These are phyloP conservation scores for Hypercompe scribonia DNA, from an alignment of 2,888 invertebrate genomes.

Conservation along the genomic window DNA sequence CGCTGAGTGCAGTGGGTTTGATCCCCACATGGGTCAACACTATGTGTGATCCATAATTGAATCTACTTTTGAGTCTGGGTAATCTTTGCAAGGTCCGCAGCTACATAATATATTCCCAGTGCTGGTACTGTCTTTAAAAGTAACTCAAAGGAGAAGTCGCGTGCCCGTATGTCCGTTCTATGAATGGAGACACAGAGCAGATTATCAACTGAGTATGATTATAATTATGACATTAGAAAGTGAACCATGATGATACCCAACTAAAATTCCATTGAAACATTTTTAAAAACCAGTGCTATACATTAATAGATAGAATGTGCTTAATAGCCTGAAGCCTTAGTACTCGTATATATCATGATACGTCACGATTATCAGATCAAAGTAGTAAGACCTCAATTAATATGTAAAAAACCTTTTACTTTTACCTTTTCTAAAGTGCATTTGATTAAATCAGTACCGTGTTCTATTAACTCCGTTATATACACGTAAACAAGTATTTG, in stretches of 20 bases:
- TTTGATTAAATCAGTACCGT: not conserved
- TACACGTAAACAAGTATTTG: not conserved
- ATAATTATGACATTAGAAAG: not conserved
- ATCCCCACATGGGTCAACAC: too few relatives aligned
- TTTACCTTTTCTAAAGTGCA: not conserved
- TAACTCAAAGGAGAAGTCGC: too few relatives aligned
- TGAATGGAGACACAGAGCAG: too few relatives aligned
- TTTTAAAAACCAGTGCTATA: not conserved
- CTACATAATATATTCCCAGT: too few relatives aligned
- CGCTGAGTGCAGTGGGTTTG: too few relatives aligned
- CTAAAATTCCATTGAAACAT: not conserved
- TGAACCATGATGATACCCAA: not conserved
- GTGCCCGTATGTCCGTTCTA: too few relatives aligned
- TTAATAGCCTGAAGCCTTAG: not conserved
- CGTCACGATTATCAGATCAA: not conserved
- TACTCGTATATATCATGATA: too few relatives aligned
- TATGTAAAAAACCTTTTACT: not conserved
- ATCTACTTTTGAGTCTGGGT: too few relatives aligned
- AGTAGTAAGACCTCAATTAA: not conserved
- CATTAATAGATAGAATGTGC: not conserved
- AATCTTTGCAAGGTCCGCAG: too few relatives aligned
- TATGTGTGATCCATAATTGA: too few relatives aligned
- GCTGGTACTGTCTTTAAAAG: too few relatives aligned
- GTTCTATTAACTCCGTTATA: not conserved
- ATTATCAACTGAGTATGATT: too few relatives aligned